Evolutionary conservation across 2,797 vertebrate species (phyloP), one percentile per base, ranked within the genome.

Genomic region (Lates japonicus): DNA sequence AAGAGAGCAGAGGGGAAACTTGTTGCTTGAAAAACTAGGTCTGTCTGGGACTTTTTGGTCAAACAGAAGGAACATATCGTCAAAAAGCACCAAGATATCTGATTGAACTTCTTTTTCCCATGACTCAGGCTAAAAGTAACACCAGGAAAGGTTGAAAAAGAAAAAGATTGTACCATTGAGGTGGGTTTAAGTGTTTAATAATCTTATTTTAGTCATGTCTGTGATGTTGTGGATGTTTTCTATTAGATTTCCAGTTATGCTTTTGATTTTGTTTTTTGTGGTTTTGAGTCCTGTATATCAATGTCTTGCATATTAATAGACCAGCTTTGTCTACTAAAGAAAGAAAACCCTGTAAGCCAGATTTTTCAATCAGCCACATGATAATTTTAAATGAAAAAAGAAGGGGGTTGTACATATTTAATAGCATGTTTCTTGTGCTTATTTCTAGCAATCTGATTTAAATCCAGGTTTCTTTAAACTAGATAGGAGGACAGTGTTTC

Each of bases 11-110:
- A 79, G 22, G 58, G 52, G 62, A 58, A 51, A 29, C 25, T 8
- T 6, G 33, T 39, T 17, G 16, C 49, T 31, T 17, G 37, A 46
- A 77, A 31, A 69, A 78, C 77, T 29, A 29, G 25, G 76, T 78
- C 68, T 70, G 78, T 78, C 48, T 20, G 70, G 63, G 42, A 66
- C n/a, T 14, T 20, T 70, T 20, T 37, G 33, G 58, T 79, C 64
- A 79, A 75, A 75, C 48, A 1, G 63, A 68, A 31, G 41, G 41
- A 46, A 57, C 12, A 22, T 31, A n/a, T 20, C 48, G 7, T 33
- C 14, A 52, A 14, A 64, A 29, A 69, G 39, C 51, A 35, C 19
- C 10, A 10, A 57, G 7, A 12, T 14, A 22, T 29, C 57, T 19
- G 60, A 35, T 46, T 17, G 16, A 33, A 17, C 58, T 13, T 42